phyloP scores from a whole-genome alignment of 2,888 invertebrate genomes.

The Thereva nobilitata region DNA sequence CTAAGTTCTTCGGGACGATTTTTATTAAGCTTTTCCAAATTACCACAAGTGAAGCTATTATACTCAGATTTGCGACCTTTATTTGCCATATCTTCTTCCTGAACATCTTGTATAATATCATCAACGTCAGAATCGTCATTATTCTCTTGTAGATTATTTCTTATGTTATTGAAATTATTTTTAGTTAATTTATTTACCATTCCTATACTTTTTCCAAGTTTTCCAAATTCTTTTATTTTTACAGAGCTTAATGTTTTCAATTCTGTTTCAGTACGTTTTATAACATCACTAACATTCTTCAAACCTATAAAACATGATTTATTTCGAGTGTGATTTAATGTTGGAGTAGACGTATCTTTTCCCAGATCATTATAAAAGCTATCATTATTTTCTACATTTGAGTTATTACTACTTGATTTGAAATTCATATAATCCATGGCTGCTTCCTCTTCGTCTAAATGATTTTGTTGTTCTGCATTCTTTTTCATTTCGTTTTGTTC shows the following conservation, averaged over 20 bases:
- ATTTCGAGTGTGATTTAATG: too few species aligned
- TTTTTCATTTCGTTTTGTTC: not conserved
- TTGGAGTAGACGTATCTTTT: too few species aligned
- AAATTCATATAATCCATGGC: not conserved
- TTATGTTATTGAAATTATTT: not conserved
- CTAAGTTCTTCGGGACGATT: constrained; percentile 26
- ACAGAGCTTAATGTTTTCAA: too few species aligned
- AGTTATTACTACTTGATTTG: not conserved
- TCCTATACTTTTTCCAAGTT: not conserved
- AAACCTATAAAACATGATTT: too few species aligned
- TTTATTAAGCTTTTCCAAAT: constrained; percentile 40
- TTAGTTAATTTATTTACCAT: not conserved
- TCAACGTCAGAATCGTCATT: constrained; percentile 42
- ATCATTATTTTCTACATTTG: not conserved
- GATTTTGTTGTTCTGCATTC: not conserved
- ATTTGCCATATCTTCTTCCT: constrained; percentile 50
- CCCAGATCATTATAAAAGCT: too few species aligned
- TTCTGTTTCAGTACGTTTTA: too few species aligned
- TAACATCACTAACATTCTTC: too few species aligned
- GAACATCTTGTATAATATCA: constrained; percentile 51
- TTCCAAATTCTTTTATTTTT: too few species aligned
- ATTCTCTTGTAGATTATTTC: not conserved
- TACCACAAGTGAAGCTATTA: constrained; percentile 44
- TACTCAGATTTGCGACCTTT: constrained; percentile 51
- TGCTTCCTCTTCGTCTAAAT: not conserved